Evolutionary conservation across 2,113 vertebrate genomes (phyloP).

Genomic region (Muntiacus muntjak): DNA sequence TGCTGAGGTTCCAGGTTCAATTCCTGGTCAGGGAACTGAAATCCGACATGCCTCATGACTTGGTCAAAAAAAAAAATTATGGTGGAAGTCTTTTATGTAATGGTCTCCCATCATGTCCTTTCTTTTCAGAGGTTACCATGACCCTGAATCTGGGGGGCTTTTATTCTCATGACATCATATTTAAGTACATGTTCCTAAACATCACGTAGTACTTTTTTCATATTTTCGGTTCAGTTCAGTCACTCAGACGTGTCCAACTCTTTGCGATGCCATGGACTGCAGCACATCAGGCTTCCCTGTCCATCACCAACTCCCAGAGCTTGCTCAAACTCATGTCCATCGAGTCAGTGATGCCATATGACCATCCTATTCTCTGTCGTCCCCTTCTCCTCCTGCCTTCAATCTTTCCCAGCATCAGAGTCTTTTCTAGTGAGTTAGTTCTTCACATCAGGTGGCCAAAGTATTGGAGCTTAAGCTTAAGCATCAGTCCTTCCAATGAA

Average conservation of each 20-base stretch:
- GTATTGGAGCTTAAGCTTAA: background rate
- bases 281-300: background rate
- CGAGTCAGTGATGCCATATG: background rate
- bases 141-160: background rate
- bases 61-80: background rate
- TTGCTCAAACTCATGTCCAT: background rate
- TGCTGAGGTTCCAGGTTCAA: background rate
- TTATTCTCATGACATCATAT: background rate
- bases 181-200: background rate
- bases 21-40: background rate
- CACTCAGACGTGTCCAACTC: background rate
- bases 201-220: background rate
- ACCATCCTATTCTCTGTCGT: background rate
- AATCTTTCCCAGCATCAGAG: background rate
- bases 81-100: background rate
- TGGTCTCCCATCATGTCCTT: background rate
- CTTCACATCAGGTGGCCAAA: background rate
- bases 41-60: background rate
- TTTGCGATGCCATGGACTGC: rapidly evolving
- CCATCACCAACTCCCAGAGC: background rate
- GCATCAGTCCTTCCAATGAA: background rate
- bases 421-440: background rate
- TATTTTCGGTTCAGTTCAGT: background rate
- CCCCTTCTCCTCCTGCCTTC: background rate
- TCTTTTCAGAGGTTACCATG: background rate